Conservation (phyloP, 2,113 vertebrate genomes). For the Plecturocebus donacophilus region DNA sequence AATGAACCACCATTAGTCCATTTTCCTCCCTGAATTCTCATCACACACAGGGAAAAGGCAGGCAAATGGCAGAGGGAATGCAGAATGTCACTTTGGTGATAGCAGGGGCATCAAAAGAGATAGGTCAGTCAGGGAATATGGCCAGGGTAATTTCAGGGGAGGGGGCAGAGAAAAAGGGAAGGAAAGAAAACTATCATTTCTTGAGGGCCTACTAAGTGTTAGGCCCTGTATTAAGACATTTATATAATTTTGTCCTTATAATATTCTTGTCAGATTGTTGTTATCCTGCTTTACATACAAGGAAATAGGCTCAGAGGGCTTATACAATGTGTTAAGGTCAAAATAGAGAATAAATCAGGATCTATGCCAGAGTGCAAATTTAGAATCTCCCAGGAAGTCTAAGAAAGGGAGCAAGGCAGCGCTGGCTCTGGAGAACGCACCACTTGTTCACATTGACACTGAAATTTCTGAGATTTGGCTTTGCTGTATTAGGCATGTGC, state of each 20-base stretch:
- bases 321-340: constrained; percentile 24
- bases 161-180: not conserved
- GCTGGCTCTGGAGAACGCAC: not conserved
- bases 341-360: not conserved
- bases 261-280: not conserved
- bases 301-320: not conserved
- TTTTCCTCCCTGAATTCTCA: not conserved
- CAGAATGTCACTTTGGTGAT: not conserved
- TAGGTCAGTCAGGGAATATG: not conserved
- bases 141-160: not conserved
- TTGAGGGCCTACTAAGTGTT: not conserved
- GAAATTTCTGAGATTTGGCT: not conserved
- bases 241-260: not conserved
- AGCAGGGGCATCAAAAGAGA: not conserved
- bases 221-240: not conserved
- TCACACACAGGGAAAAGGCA: not conserved
- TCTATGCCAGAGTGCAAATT: not conserved
- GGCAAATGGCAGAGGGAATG: not conserved
- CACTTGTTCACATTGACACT: not conserved
- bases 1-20: not conserved
- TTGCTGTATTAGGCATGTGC: not conserved
- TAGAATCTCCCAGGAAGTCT: not conserved
- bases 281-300: not conserved
- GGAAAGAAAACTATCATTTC: not conserved
- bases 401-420: not conserved